Base-by-base conservation (phyloP, 2,113 vertebrate species). In the Lepidothrix coronata region DNA sequence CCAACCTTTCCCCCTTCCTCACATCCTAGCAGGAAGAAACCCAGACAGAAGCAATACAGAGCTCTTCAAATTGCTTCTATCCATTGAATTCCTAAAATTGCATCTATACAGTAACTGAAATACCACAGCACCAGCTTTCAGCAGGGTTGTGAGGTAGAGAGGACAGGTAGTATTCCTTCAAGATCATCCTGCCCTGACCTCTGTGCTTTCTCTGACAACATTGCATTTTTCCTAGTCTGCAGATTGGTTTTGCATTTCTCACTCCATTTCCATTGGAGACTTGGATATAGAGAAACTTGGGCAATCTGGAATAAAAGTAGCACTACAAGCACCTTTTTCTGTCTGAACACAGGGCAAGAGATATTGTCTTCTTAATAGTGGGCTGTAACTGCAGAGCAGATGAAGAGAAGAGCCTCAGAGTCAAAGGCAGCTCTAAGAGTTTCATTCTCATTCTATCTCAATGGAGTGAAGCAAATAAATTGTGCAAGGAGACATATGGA, bases 401-500 rank as follows among this genome's bases (percentile, higher is more conserved):
- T 46, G 70, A 89, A 86, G 43, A 95, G 25, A 70, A 80, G 76
- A 85, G 43, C 37, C 70, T 89, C 46, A 74, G 85, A 93, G 73
- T 91, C 76, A 94, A 93, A 92, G 85, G 70, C 68, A 88, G 44
- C 79, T 93, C 70, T 68, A 94, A 79, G 85, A 94, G 49, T 75
- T 94, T 88, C 41, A 37, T 83, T 78, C 92, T 88, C 85, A 94
- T 95, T 95, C 77, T 92, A 80, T 93, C 90, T 96, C 92, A 96
- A 93, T 91, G 88, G 85, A 95, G 76, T 92, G 88, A 72, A 88
- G 85, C 82, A 97, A 93, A 94, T 84, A 95, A 94, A 95, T 88
- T 96, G 85, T 3, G 8, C 88, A 95, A 92, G 76, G 85, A 93
- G 96, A 93, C 93, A 96, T 95, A 93, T 93, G 96, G 88, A 95